Conservation (phyloP, 1,140 invertebrate species). For the Eupristina koningsbergeri region DNA sequence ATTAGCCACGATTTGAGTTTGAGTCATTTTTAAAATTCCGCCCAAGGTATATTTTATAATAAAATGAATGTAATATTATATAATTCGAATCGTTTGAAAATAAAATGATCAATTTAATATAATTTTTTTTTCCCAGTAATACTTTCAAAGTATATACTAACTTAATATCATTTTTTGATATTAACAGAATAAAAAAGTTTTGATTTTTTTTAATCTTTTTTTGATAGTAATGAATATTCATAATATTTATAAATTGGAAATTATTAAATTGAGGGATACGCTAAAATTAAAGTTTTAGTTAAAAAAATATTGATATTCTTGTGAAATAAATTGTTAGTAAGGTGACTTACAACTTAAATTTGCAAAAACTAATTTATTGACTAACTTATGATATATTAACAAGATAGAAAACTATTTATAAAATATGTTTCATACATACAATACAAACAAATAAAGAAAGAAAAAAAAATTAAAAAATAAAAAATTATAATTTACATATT, state of each 20-base stretch:
- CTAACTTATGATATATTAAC: background rate
- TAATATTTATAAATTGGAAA: background rate
- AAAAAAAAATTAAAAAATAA: background rate
- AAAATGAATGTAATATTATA: background rate
- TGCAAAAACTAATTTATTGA: no score
- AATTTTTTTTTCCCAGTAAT: constrained; percentile 7
- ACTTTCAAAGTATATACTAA: constrained; percentile 7
- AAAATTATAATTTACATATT: constrained; percentile 5
- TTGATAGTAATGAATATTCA: no score
- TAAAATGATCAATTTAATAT: constrained; percentile 1
- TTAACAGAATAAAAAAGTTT: background rate
- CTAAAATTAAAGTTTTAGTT: background rate
- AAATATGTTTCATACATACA: no score
- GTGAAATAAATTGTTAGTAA: no score
- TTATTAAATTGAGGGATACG: background rate
- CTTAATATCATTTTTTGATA: constrained; percentile 4
- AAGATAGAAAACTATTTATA: background rate
- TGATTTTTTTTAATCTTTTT: background rate
- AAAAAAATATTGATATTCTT: background rate
- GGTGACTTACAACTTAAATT: no score
- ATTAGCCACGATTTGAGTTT: no score
- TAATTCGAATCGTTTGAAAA: background rate
- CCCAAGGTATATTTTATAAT: background rate
- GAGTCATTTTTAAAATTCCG: background rate
- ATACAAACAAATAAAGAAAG: background rate